Conservation (phyloP, 2,888 invertebrate genomes). For the Noctua comes region DNA sequence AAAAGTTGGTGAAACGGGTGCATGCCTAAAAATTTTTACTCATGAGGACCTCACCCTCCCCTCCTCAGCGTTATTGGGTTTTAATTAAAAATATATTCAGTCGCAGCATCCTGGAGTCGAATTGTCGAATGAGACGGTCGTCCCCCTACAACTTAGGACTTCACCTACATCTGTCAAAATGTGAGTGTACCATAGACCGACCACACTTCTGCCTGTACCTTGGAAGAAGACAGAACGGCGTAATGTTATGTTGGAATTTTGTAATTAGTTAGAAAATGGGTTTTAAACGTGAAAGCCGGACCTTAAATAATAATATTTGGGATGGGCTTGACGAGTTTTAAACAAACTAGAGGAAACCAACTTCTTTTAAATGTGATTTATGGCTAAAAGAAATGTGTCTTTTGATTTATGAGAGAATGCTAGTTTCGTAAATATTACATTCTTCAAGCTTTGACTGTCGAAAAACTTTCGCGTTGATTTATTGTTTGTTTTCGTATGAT, state of each 20-base stretch:
- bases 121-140: too few relatives aligned
- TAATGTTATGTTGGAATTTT: not conserved
- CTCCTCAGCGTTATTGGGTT: too few relatives aligned
- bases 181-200: not conserved
- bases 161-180: not conserved
- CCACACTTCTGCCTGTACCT: not conserved
- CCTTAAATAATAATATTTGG: constrained; percentile 9
- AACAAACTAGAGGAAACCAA: constrained; percentile 4
- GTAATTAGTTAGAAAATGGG: constrained; percentile 7
- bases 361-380: constrained; percentile 42
- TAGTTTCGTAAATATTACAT: constrained; percentile 22
- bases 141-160: too few relatives aligned
- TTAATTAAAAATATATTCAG: not conserved
- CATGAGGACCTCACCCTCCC: too few relatives aligned
- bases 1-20: too few relatives aligned
- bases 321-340: constrained; percentile 19
- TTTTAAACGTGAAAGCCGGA: constrained; percentile 40
- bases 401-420: constrained; percentile 38
- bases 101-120: not conserved
- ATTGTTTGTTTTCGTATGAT: constrained; percentile 29
- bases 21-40: too few relatives aligned
- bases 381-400: constrained; percentile 24
- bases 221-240: not conserved
- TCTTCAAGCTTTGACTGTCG: constrained; percentile 21
- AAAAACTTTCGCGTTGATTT: constrained; percentile 42